Percentiles rank a stretch among this genome's conserved stretches.
These are phyloP conservation scores for Phoenicopterus ruber DNA, from an alignment of 2,113 vertebrate genomes.

Conservation along the genomic window DNA sequence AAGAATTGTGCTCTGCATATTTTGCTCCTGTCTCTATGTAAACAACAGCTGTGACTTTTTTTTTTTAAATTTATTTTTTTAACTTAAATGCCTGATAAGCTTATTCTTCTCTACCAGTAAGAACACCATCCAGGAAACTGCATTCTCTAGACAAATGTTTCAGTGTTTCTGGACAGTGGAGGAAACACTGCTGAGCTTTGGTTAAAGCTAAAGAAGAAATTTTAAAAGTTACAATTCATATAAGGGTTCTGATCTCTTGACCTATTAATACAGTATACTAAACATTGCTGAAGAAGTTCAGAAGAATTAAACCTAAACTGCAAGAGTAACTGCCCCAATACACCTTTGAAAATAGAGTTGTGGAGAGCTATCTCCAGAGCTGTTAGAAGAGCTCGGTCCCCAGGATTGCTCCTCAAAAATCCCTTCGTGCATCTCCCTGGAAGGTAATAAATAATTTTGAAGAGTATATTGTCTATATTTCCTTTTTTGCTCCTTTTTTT, in stretches of 20 bases:
- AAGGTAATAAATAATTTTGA: neutral
- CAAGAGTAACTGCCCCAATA: neutral
- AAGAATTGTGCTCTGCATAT: neutral
- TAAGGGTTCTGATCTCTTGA: neutral
- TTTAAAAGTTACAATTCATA: neutral
- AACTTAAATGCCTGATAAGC: neutral
- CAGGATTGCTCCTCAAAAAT: neutral
- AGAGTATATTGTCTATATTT: neutral
- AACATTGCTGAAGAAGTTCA: neutral
- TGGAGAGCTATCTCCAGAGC: neutral
- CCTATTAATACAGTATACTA: neutral
- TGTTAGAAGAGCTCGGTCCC: neutral
- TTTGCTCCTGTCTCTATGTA: neutral
- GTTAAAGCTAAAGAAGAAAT: neutral
- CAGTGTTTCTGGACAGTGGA: neutral
- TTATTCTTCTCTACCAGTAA: neutral
- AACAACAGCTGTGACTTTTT: neutral
- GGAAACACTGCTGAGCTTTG: neutral
- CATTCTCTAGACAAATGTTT: neutral
- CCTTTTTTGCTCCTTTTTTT: neutral
- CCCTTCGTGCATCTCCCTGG: neutral
- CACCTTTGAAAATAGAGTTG: neutral
- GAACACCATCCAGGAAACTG: neutral
- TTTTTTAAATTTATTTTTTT: neutral
- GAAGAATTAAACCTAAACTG: neutral